Evolutionary conservation across 2,113 vertebrate species (phyloP).

Genomic region (Antechinus stuartii): DNA sequence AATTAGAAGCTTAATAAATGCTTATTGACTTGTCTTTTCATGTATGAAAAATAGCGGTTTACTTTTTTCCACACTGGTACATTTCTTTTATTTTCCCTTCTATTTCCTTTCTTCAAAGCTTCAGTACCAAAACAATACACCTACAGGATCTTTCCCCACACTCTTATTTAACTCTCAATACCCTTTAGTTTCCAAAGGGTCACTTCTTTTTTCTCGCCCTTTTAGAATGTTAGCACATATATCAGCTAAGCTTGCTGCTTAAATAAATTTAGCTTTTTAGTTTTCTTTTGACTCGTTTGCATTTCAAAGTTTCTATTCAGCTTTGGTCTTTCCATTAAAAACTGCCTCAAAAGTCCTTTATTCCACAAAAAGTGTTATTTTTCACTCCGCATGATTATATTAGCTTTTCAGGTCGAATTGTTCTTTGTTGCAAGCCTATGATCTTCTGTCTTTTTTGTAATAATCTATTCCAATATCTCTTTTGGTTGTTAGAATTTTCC

Average conservation of each 20-base stretch:
- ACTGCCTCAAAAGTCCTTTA: neutral
- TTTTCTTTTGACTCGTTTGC: neutral
- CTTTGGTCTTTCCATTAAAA: neutral
- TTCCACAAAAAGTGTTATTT: neutral
- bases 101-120: no score
- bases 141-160: neutral
- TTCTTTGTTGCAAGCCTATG: neutral
- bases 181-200: neutral
- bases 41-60: neutral
- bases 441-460: neutral
- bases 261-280: neutral
- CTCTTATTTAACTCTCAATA: neutral
- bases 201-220: neutral
- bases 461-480: neutral
- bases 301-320: neutral
- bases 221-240: neutral
- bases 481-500: neutral
- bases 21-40: neutral
- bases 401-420: neutral
- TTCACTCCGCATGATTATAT: neutral
- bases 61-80: no score
- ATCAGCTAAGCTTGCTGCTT: neutral
- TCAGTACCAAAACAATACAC: neutral
- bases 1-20: neutral
- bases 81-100: no score